phyloP scores from a whole-genome alignment of 2,888 invertebrate species.

The Eristalis intricaria region DNA sequence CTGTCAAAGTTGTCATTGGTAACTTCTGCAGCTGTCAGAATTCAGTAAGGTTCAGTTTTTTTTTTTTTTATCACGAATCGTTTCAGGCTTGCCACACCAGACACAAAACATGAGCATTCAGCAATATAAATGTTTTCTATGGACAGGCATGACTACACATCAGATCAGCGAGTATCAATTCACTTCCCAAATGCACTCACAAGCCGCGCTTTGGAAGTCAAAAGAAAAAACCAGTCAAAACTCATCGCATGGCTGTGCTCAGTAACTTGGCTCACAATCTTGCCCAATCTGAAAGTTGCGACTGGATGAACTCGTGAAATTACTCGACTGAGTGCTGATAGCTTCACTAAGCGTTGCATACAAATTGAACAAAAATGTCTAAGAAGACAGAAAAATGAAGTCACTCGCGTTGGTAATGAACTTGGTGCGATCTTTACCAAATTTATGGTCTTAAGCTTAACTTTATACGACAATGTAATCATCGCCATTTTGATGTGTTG shows the following conservation, averaged over 20 bases:
- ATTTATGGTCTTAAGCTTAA: not conserved
- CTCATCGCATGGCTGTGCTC: not conserved
- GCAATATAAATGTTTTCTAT: too few species aligned
- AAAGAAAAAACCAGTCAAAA: not conserved
- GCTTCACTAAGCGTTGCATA: not conserved
- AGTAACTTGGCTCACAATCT: not conserved
- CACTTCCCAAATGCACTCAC: not conserved
- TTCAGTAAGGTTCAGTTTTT: too few species aligned
- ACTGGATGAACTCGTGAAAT: not conserved
- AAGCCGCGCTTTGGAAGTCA: not conserved
- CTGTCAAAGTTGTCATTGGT: too few species aligned
- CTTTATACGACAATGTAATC: not conserved
- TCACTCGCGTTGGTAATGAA: not conserved
- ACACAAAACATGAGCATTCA: too few species aligned
- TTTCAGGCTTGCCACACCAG: too few species aligned
- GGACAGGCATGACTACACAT: too few species aligned
- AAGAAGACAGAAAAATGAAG: not conserved
- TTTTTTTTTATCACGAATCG: too few species aligned
- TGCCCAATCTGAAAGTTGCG: not conserved
- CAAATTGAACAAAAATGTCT: not conserved
- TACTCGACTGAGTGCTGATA: not conserved
- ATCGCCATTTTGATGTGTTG: not conserved
- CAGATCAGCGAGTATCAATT: not conserved
- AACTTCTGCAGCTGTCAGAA: too few species aligned
- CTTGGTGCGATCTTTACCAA: not conserved